These are phyloP conservation scores for Amazona vittata DNA, from an alignment of 2,113 vertebrate genomes.

Conservation along the genomic window DNA sequence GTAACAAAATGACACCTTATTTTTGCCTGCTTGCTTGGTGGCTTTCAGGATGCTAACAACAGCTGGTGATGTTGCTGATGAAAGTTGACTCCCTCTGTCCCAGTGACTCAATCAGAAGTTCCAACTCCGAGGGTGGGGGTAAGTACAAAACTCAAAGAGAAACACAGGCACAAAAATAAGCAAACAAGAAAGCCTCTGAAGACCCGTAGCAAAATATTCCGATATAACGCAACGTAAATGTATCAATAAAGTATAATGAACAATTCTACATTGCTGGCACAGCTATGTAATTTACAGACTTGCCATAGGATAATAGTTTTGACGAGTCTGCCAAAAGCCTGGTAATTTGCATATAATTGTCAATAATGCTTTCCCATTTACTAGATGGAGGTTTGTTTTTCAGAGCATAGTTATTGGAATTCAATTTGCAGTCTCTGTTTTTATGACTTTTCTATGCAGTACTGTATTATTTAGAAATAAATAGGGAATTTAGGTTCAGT, in stretches of 20 bases:
- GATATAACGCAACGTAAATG: not conserved
- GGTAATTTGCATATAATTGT: constrained; percentile 69
- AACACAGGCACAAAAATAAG: not conserved
- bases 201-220: constrained; percentile 1
- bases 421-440: constrained; percentile 62
- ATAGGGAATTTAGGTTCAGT: constrained; percentile 13
- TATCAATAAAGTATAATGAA: constrained; percentile 65
- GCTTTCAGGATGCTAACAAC: not conserved
- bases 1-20: not conserved
- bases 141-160: not conserved
- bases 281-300: constrained; percentile 62
- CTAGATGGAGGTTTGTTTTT: constrained; percentile 60
- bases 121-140: not conserved
- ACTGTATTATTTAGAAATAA: constrained; percentile 59
- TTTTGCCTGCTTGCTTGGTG: not conserved
- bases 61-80: not conserved
- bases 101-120: not conserved
- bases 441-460: constrained; percentile 61
- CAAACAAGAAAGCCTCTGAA: not conserved
- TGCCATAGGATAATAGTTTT: constrained; percentile 65
- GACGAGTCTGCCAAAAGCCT: constrained; percentile 60
- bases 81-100: not conserved
- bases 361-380: constrained; percentile 65
- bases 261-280: constrained; percentile 45
- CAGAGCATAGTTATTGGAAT: constrained; percentile 64